Evolutionary conservation across 2,888 invertebrate genomes (phyloP), one percentile per base, ranked within the genome.

Genomic region (Amiota mariae): DNA sequence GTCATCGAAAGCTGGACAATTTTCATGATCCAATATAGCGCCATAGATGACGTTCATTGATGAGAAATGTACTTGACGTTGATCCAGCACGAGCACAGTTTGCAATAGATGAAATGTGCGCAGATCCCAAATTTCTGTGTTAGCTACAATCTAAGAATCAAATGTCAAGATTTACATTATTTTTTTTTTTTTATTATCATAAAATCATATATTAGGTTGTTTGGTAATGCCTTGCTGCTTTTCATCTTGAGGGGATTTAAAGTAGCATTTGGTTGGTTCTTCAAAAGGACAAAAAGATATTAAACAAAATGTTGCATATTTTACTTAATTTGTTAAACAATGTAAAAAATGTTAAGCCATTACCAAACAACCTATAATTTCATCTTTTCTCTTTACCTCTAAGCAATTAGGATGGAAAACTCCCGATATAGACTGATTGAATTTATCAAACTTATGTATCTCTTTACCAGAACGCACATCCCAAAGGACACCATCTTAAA

Each of bases 111-210:
- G 97, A 90, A 97, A 98, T 59, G 98, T 98, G 80, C 99, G 91
- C 46, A 99, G 90, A 89, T 99, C 99, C 99, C 99, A 99, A 72
- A 99, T 97, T 92, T 99, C 98, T 0, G 98, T 97, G 88, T 99
- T 99, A 72, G 98, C 97, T 85, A 99, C 96, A 57, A 98, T 94
- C 93, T 94, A 88, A 88, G 77, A 78, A 73, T 51, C 24, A 47
- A 24, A 11, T 68, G 15, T 61, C 74, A 48, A 15, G n/a, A 68
- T 64, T 20, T 57, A 72, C 49, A 57, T 20, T 51, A 0, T 12
- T 4, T n/a, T 51, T n/a, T 1, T 20, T 51, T 2, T 12, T 4
- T n/a, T 51, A 3, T 1, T 8, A 51, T n/a, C 54, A 51, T 8
- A 18, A 20, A 59, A 59, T 36, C 36, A 36, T 6, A 36, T 36